A percentile compares a stretch with the other conserved stretches of the same genome.
phyloP scores from a whole-genome alignment of 1,140 invertebrate genomes.

The Chrysoperla carnea region DNA sequence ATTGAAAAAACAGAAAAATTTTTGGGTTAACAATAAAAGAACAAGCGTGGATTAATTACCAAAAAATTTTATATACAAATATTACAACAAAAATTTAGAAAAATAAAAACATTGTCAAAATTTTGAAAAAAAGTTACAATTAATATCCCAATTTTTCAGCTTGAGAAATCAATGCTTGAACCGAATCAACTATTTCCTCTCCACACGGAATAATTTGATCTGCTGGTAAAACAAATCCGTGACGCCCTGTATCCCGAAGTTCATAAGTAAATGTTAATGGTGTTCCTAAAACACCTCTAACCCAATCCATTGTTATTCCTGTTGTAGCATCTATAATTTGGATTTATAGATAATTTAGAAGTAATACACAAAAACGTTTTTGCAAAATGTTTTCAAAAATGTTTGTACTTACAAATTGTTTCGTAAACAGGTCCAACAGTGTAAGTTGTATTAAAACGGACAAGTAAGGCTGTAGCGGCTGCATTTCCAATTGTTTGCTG shows the following conservation, averaged over 20 bases:
- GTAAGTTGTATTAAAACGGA: slow-evolving; percentile 43
- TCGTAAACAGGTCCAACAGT: slow-evolving; percentile 34
- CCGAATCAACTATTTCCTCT: slow-evolving; percentile 43
- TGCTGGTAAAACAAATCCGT: slow-evolving; percentile 59
- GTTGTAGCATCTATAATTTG: slow-evolving; percentile 15
- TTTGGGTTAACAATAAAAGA: too few relatives aligned
- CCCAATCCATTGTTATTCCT: slow-evolving; percentile 37
- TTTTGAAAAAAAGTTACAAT: too few relatives aligned
- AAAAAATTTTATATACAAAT: too few relatives aligned
- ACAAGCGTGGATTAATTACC: too few relatives aligned
- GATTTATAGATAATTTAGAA: slow-evolving; percentile 1
- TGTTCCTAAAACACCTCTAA: slow-evolving; percentile 26
- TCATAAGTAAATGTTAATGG: slow-evolving; percentile 36
- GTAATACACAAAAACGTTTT: too few relatives aligned
- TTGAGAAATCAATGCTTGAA: slow-evolving; percentile 33
- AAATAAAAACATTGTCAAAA: too few relatives aligned
- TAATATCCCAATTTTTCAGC: slow-evolving; percentile 21
- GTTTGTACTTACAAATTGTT: slow-evolving; percentile 31
- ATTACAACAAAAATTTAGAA: too few relatives aligned
- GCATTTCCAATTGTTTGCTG: slow-evolving; percentile 35
- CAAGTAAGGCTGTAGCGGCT: slow-evolving; percentile 32
- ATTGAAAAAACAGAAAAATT: too few relatives aligned
- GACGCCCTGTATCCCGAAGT: slow-evolving; percentile 29
- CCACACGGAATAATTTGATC: slow-evolving; percentile 49
- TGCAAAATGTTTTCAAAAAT: too few relatives aligned